These are phyloP conservation scores for Oreochromis spilurus DNA, from an alignment of 2,113 vertebrate genomes.

Conservation along the genomic window DNA sequence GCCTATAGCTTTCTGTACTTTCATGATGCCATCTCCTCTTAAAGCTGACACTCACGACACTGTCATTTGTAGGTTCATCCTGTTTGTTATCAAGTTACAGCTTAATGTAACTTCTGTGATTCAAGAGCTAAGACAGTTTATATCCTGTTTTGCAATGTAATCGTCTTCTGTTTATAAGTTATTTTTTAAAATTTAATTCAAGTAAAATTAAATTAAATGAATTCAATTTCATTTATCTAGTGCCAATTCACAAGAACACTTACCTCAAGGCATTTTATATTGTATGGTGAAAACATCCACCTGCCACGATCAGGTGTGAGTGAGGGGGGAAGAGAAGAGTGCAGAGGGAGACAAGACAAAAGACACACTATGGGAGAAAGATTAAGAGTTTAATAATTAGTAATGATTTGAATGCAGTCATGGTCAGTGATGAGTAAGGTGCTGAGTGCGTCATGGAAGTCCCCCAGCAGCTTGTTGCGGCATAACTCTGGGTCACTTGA, in stretches of 20 bases:
- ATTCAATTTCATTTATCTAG: background rate
- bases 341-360: background rate
- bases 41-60: background rate
- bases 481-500: background rate
- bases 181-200: background rate
- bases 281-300: background rate
- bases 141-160: background rate
- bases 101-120: background rate
- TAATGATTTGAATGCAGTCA: background rate
- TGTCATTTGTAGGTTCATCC: background rate
- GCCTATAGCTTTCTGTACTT: background rate
- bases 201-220: background rate
- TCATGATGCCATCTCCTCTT: background rate
- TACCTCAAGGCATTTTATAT: background rate
- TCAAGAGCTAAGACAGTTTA: background rate
- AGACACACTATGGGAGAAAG: background rate
- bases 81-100: background rate
- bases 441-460: background rate
- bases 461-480: background rate
- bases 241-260: background rate
- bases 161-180: background rate
- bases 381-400: background rate
- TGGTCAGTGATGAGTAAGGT: background rate
- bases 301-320: background rate
- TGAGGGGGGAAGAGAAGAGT: background rate